A percentile compares a stretch with the other conserved stretches of the same genome.
Conservation (phyloP, 1,140 invertebrate species). For the Cyrtorhinus lividipennis region DNA sequence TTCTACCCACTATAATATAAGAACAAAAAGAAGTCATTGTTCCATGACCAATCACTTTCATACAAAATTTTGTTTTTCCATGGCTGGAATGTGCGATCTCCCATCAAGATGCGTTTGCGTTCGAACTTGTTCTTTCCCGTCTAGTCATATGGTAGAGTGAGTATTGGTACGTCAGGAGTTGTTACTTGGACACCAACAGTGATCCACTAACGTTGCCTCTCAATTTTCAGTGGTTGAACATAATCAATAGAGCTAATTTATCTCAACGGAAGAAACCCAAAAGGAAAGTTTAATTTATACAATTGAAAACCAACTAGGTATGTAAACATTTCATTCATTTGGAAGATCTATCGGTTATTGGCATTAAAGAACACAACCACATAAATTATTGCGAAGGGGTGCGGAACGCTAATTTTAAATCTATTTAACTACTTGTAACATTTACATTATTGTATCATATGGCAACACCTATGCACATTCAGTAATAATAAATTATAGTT, state of each 20-base stretch:
- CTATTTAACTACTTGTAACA: not conserved
- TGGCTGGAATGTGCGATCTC: slow-evolving; percentile 1
- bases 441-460: not conserved
- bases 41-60: not conserved
- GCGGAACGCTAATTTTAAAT: not conserved
- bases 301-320: not conserved
- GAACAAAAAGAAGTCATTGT: not conserved
- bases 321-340: not conserved
- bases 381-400: not conserved
- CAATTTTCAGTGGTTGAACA: not conserved
- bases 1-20: not conserved
- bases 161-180: not conserved
- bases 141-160: not conserved
- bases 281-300: not conserved
- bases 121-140: not conserved
- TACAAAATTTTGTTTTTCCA: not conserved
- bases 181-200: not conserved
- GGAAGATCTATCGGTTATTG: not conserved
- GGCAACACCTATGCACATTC: slow-evolving; percentile 7
- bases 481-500: not conserved
- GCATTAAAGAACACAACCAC: not conserved
- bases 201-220: not conserved
- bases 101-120: not conserved
- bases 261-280: no score
- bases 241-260: not conserved